Evolutionary conservation across 2,888 invertebrate species (phyloP).

Genomic region (Idaea dimidiata): DNA sequence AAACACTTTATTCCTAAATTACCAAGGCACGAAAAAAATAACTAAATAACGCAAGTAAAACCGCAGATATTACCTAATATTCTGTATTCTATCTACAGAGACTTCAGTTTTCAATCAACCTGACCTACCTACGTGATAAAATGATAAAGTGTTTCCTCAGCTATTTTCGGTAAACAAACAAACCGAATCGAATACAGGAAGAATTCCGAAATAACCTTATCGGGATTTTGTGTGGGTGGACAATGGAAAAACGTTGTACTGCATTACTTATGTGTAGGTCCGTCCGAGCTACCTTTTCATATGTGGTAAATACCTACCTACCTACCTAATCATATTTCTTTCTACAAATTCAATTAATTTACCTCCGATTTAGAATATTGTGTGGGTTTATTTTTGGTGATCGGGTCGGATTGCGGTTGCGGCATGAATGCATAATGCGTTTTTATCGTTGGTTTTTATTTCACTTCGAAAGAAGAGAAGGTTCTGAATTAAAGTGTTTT

Average conservation of each 20-base stretch:
- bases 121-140: not conserved
- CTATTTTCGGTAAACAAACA: constrained; percentile 27
- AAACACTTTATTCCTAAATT: too few relatives aligned
- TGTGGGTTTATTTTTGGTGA: too few relatives aligned
- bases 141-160: constrained; percentile 21
- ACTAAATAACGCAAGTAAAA: too few relatives aligned
- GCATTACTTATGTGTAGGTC: not conserved
- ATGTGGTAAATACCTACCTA: not conserved
- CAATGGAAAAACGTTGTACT: constrained; percentile 8
- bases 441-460: too few relatives aligned
- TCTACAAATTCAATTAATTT: not conserved
- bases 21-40: too few relatives aligned
- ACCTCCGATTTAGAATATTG: too few relatives aligned
- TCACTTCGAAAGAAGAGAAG: too few relatives aligned
- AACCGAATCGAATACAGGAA: constrained; percentile 26
- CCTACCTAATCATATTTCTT: not conserved
- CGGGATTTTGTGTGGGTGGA: constrained; percentile 13
- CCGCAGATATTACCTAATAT: too few relatives aligned
- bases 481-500: too few relatives aligned
- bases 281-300: not conserved
- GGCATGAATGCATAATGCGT: too few relatives aligned
- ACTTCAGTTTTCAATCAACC: constrained; percentile 11
- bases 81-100: too few relatives aligned
- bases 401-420: too few relatives aligned
- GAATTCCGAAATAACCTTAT: constrained; percentile 20